These are phyloP conservation scores for Campoplex capitator DNA, from an alignment of 2,888 invertebrate species.

Conservation along the genomic window DNA sequence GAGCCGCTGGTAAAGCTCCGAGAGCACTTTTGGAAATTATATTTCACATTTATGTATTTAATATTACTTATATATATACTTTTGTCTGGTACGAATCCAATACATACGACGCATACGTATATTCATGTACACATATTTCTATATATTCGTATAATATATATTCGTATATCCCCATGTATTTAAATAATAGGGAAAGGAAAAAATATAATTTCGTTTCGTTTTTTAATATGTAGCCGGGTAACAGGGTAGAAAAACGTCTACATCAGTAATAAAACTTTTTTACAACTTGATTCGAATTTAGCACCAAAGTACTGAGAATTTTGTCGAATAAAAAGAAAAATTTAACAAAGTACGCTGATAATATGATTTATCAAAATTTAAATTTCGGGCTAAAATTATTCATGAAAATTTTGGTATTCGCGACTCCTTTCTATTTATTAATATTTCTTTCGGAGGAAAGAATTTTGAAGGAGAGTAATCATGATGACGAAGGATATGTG, in stretches of 20 bases:
- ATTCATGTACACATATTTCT: background rate
- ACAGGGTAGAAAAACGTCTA: background rate
- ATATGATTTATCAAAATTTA: background rate
- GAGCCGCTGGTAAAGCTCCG: conserved; percentile 14
- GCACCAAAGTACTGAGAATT: background rate
- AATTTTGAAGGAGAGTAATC: too few species aligned
- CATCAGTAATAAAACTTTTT: background rate
- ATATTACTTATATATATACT: conserved; percentile 6
- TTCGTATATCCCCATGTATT: background rate
- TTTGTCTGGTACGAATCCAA: background rate
- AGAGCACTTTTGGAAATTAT: conserved; percentile 52
- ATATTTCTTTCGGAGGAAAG: too few species aligned
- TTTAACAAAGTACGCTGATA: background rate
- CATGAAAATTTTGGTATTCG: background rate
- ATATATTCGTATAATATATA: background rate
- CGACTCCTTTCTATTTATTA: too few species aligned
- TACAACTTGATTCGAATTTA: background rate
- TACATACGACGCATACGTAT: background rate
- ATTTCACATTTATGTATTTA: conserved; percentile 29
- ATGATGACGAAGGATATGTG: background rate
- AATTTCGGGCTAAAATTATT: background rate
- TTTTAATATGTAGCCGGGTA: background rate
- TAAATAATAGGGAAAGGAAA: background rate
- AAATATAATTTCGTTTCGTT: background rate
- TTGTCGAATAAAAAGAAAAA: background rate